Base-by-base conservation (phyloP, 2,797 vertebrate genomes). In the Channa striata region DNA sequence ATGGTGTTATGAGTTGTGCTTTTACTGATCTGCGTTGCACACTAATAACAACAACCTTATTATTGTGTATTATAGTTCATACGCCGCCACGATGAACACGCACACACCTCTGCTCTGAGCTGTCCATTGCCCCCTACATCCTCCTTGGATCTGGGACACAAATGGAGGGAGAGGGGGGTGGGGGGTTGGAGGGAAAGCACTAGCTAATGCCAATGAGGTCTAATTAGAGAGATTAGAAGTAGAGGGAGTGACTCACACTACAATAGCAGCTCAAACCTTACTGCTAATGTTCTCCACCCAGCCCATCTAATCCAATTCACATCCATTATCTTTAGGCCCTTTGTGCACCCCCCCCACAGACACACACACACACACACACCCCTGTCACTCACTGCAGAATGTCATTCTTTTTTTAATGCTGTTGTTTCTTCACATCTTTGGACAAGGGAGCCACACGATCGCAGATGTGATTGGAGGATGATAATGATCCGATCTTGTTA, bases 161-260 rank as follows among this genome's bases (percentile, higher is more conserved):
- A 68, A 48, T 59, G 59, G 42, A 20, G 46, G 46, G 50, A 56
- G 50, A 49, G 39, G n/a, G 37, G 11, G 56, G 21, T 12, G 47
- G 47, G 11, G 47, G 51, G 25, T 40, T 36, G 14, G 68, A 2
- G 47, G 68, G 57, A 80, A 44, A 43, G 56, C 53, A 69, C 68
- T 72, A 76, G 75, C 85, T 79, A 80, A 85, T 73, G 42, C 68
- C 59, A 65, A 91, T 83, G 85, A 89, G 83, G 78, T 75, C 90
- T 93, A 92, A 93, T 93, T 93, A 93, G 89, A 87, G 69, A 87
- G 87, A 93, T 94, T 91, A 90, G 86, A 89, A 77, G 77, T 78
- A 79, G 82, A 78, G 73, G 80, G 83, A 90, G 88, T 91, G 90
- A 91, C 78, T 92, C 79, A 78, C 72, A 74, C 60, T 74, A 82